Evolutionary conservation across 2,888 invertebrate species (phyloP), one percentile per base, ranked within the genome.

Genomic region (Plutella xylostella): DNA sequence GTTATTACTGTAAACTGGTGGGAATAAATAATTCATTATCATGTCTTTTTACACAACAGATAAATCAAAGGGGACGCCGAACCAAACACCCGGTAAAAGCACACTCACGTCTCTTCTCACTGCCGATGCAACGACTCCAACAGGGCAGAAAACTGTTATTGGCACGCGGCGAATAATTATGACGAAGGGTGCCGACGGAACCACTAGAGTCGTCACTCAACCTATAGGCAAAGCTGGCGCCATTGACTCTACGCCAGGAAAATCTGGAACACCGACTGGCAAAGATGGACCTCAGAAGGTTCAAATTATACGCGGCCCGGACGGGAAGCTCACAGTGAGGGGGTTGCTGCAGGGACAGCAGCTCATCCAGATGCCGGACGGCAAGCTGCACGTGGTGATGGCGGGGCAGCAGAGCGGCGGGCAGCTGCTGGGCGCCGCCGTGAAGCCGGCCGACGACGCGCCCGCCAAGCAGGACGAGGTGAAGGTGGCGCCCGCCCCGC

Each of bases 271-370:
- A 12, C 61, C 70, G 6, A 76, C 75, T 49, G 12, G 63, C 0
- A 86, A 86, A 51, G 86, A 83, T 1, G 76, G 75, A 5, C 83
- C 82, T 5, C 94, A 94, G 66, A 92, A 92, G 65, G 93, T 97
- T 12, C 96, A 97, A 84, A 94, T 97, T 54, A 90, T 95, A 60
- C 91, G 94, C 53, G 90, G 93, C 0, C 92, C 94, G 0, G 95
- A 96, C 71, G 97, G 97, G 19, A 95, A 96, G 74, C 85, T 97
- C 14, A 94, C 96, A 57, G 96, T 97, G 1, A 89, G 94, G 48
- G 97, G 97, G 1, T 85, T 97, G 7, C 87, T 94, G 71, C 93
- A 96, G 38, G 97, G 96, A 44, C 97, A 97, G 65, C 96, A 97
- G 64, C 80, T 97, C 45, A 90, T 97, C 35, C 94, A 96, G 68